These are phyloP conservation scores for Brachylomia viminalis DNA, from an alignment of 2,888 invertebrate species.

Conservation along the genomic window DNA sequence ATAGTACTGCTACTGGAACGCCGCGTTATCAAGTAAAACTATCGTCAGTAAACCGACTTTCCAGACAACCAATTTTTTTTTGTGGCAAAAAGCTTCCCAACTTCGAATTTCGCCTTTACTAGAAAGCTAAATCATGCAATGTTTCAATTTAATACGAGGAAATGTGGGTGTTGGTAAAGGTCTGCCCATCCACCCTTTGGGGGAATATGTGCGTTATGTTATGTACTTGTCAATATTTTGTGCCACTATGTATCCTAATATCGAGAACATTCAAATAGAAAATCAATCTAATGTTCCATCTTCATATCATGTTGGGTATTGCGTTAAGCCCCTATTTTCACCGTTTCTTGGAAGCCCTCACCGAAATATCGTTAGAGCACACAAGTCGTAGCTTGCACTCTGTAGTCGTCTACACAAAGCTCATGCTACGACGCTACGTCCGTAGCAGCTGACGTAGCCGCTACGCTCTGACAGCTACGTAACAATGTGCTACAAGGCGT, in stretches of 20 bases:
- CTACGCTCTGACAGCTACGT: constrained; percentile 40
- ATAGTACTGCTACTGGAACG: too few relatives aligned
- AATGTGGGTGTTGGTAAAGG: too few relatives aligned
- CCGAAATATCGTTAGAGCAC: constrained; percentile 4
- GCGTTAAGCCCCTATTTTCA: background rate
- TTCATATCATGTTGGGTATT: background rate
- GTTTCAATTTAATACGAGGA: background rate
- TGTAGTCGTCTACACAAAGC: constrained; percentile 34
- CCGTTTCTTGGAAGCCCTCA: background rate
- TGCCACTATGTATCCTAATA: background rate
- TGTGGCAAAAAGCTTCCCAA: background rate
- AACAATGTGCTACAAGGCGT: constrained; percentile 50
- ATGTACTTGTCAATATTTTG: background rate
- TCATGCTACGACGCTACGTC: constrained; percentile 35
- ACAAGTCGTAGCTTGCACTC: constrained; percentile 16
- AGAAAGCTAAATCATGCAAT: background rate
- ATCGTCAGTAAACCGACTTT: too few relatives aligned
- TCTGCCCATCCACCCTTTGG: background rate
- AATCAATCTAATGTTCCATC: background rate
- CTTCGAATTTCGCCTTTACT: background rate
- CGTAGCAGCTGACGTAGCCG: constrained; percentile 45
- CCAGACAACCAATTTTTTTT: too few relatives aligned
- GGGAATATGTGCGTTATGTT: background rate
- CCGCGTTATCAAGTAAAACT: too few relatives aligned
- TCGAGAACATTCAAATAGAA: background rate